Base-by-base conservation (phyloP, 1,140 invertebrate genomes). In the Drosophila pandora region DNA sequence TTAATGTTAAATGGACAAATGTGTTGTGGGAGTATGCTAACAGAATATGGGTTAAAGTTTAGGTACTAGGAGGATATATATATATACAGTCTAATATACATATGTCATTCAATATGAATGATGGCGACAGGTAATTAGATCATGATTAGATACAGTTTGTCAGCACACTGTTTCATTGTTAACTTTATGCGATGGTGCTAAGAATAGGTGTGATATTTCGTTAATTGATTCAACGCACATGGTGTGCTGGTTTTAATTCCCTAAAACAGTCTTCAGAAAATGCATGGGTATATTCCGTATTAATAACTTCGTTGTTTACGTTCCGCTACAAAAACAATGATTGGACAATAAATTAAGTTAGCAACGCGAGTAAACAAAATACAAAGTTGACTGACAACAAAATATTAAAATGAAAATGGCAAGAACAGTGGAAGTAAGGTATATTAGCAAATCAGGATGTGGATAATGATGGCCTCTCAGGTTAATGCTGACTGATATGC, bases 41-140 rank as follows among this genome's bases (percentile, higher is more conserved):
- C 2, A 39, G 23, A 74, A 25, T 54, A 55, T 56, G 48, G 30
- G 17, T 48, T 8, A 75, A 5, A 43, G 53, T 45, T 61, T 57
- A 55, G 56, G 32, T 76, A 76, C 47, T 75, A 75, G 39, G 32
- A 43, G 45, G 30, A 60, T 75, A 76, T 41, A 41, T 41, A 43
- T 56, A 59, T 73, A 57, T 76, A 76, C 63, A 76, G 41, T 56
- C 39, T 76, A 75, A 70, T 70, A 43, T 74, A 63, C 59, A 74
- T 45, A 67, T 45, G 67, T 79, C 82, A 87, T 87, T 87, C 82
- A 87, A 87, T 87, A 87, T 87, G 82, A 87, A 87, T 69, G 82
- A 88, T 63, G 69, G 74, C 57, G 47, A 62, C 53, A 68, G 63
- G 57, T 47, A 47, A 22, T 21, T 47, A 47, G 43, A 47, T 43